phyloP scores from a whole-genome alignment of 2,113 vertebrate species.

The Pan paniscus region DNA sequence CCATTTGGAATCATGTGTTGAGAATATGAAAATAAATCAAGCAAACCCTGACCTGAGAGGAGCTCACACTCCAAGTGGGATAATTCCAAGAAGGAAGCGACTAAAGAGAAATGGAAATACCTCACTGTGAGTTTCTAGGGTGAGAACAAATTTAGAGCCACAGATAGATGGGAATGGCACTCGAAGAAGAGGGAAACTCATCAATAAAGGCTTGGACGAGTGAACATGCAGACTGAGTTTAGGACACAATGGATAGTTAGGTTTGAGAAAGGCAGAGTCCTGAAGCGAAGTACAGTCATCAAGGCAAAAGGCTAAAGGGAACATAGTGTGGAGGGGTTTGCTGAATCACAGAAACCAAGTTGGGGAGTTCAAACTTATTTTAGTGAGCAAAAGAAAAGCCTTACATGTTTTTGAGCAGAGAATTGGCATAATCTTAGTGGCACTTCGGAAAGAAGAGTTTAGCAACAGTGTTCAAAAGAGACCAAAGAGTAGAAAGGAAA shows the following conservation, averaged over 20 bases:
- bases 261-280: not conserved
- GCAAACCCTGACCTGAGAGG: not conserved
- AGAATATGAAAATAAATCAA: constrained; percentile 18
- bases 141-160: not conserved
- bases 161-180: not conserved
- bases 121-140: not conserved
- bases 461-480: not conserved
- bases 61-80: not conserved
- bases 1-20: not conserved
- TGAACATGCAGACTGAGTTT: not conserved
- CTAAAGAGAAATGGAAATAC: not conserved
- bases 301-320: not conserved
- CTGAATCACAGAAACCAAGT: not conserved
- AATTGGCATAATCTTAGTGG: not conserved
- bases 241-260: not conserved
- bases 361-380: not conserved
- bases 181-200: not conserved
- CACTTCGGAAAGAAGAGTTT: not conserved
- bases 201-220: not conserved
- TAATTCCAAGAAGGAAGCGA: not conserved
- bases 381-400: not conserved
- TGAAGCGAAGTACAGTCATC: not conserved
- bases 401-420: not conserved
- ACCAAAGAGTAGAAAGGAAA: not conserved
- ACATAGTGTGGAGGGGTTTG: not conserved